Percentiles rank a stretch among this genome's conserved stretches.
These are phyloP conservation scores for Bufotes viridis DNA, from an alignment of 2,797 vertebrate species.

Conservation along the genomic window DNA sequence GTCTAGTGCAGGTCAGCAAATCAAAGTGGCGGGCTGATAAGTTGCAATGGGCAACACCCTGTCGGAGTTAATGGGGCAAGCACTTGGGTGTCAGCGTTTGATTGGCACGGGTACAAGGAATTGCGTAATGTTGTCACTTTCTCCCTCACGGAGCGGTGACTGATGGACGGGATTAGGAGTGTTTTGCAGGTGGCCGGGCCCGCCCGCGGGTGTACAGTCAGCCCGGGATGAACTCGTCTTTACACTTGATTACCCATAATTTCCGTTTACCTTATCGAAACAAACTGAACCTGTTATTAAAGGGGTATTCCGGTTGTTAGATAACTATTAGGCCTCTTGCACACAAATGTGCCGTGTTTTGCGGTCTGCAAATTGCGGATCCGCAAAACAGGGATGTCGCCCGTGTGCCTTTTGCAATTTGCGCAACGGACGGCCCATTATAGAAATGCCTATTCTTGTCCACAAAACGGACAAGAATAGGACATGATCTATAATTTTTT, in stretches of 20 bases:
- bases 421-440: too few relatives aligned
- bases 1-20: neutral
- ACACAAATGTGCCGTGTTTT: too few relatives aligned
- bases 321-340: too few relatives aligned
- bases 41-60: neutral
- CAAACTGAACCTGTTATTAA: neutral
- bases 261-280: neutral
- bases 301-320: neutral
- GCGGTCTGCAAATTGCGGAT: too few relatives aligned
- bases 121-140: neutral
- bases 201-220: slow-evolving; percentile 21
- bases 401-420: too few relatives aligned
- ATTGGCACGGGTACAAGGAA: neutral
- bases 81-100: neutral
- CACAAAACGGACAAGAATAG: too few relatives aligned
- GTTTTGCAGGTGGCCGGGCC: neutral
- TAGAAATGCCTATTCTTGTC: too few relatives aligned
- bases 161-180: neutral
- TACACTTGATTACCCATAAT: neutral
- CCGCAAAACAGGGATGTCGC: too few relatives aligned
- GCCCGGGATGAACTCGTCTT: neutral
- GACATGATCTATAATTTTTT: too few relatives aligned
- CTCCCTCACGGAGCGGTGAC: neutral
- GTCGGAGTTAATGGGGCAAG: neutral
- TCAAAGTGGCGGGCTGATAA: neutral